Base-by-base conservation (phyloP, 2,888 invertebrate genomes). In the Polymixis flavicincta region DNA sequence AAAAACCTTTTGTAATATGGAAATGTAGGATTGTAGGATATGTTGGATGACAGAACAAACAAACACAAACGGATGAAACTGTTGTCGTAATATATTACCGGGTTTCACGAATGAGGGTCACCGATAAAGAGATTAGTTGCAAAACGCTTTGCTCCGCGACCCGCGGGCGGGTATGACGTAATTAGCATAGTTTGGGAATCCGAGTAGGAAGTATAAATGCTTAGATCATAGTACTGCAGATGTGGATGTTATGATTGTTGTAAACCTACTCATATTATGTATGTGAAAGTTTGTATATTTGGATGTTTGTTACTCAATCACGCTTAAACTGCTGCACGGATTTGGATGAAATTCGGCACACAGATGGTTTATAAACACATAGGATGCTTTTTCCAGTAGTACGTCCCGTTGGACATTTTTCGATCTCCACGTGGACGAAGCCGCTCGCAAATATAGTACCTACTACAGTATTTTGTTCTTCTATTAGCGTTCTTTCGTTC, bases 101-200 rank as follows among this genome's bases (percentile, higher is more conserved):
- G 22, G 78, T 61, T 70, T 73, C 72, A 69, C 74, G 83, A 84
- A 86, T 84, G 86, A 78, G 79, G 72, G 77, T 74, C 28, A 45
- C 68, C 48, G 87, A 88, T 89, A 88, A 86, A 76, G 75, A 85
- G 85, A 89, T 89, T 89, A 86, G 80, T 82, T 80, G 59, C 65
- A 74, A 87, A 88, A 78, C 70, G 75, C 74, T 85, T 72, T 71
- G 65, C 67, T 74, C 61, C 63, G 76, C 72, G 69, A 67, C 76
- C 61, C 63, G 76, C 72, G 69, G 69, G 73, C 59, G 45, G 42
- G 64, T 63, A 55, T 82, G 73, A 70, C 28, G 22, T 71, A 74
- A 84, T 87, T 87, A 83, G 80, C 85, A 83, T 87, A 86, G 61
- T 84, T 71, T 59, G 22, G 48, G 42, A 76, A 66, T 45, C 19